These are phyloP conservation scores for Malurus melanocephalus DNA, from an alignment of 2,113 vertebrate genomes.

Conservation along the genomic window DNA sequence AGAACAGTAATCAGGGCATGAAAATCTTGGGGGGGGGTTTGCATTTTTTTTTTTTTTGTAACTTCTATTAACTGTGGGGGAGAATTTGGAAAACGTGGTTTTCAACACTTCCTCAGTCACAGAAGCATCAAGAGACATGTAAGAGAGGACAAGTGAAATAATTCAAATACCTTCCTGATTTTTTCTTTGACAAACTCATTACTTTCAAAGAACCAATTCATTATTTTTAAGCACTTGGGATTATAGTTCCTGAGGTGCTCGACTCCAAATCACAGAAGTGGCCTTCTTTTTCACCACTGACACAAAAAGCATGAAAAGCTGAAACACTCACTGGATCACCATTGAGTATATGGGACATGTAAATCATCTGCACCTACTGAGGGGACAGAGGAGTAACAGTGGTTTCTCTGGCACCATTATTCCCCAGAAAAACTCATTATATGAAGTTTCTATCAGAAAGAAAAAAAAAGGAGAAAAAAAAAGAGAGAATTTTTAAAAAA, in stretches of 20 bases:
- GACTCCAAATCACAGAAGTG: not conserved
- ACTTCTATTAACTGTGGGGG: not conserved
- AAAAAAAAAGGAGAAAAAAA: fast-evolving
- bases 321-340: not conserved
- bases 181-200: not conserved
- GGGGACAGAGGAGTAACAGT: not conserved
- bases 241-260: not conserved
- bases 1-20: not conserved
- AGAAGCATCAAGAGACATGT: not conserved
- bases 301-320: not conserved
- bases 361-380: not conserved
- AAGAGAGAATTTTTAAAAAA: too few species aligned
- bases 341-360: not conserved
- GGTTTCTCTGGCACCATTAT: not conserved
- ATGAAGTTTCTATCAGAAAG: not conserved
- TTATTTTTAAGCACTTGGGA: not conserved
- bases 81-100: not conserved
- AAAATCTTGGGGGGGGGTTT: not conserved
- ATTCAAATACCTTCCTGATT: not conserved
- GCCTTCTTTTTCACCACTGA: not conserved
- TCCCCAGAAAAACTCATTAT: not conserved
- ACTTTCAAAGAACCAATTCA: not conserved
- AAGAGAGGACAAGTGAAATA: not conserved
- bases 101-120: not conserved
- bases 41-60: not conserved